These are phyloP conservation scores for Esox masquinongy DNA, from an alignment of 2,797 vertebrate species.

Conservation along the genomic window DNA sequence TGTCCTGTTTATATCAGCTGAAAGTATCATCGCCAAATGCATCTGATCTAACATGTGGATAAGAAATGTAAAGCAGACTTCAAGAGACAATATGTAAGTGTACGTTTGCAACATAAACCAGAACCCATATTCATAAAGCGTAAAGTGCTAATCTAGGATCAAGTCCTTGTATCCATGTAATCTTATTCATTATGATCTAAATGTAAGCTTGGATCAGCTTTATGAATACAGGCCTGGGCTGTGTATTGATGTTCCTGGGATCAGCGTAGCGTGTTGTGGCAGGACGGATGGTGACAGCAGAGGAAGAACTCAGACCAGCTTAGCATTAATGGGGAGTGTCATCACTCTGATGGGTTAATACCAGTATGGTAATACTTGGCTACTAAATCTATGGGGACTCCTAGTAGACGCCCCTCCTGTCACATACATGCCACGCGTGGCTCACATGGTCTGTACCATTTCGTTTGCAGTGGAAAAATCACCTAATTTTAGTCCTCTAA, in stretches of 20 bases:
- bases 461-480: not conserved
- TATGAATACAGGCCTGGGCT: not conserved
- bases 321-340: slow-evolving; percentile 65
- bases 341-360: slow-evolving; percentile 57
- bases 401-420: slow-evolving; percentile 16
- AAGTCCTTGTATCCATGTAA: not conserved
- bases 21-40: not conserved
- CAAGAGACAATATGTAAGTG: not conserved
- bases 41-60: not conserved
- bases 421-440: not conserved
- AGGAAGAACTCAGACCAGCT: slow-evolving; percentile 49
- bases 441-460: not conserved
- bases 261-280: not conserved
- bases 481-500: too few relatives aligned
- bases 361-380: slow-evolving; percentile 25
- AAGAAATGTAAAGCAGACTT: not conserved
- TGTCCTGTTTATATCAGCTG: not conserved
- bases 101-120: not conserved
- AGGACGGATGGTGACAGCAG: slow-evolving; percentile 19
- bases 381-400: slow-evolving; percentile 45
- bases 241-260: not conserved
- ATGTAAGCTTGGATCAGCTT: not conserved
- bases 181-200: not conserved
- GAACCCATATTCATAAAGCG: not conserved
- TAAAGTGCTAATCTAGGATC: not conserved